Conservation (phyloP, 2,113 vertebrate genomes). For the Corythoichthys haematopterus region DNA sequence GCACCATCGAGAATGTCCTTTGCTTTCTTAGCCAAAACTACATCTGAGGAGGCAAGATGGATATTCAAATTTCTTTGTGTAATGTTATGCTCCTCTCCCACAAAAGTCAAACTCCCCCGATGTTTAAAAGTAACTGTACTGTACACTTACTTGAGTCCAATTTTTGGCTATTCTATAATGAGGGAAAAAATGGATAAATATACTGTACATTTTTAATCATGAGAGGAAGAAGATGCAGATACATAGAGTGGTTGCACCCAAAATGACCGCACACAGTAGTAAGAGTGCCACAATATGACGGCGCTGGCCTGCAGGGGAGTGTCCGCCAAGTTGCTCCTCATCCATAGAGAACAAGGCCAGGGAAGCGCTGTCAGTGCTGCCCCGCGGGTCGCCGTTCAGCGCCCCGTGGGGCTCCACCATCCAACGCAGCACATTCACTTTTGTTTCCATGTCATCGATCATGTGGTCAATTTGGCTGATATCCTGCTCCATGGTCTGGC, state of each 20-base stretch:
- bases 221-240: conserved; percentile 59
- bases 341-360: conserved; percentile 57
- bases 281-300: conserved; percentile 37
- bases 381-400: conserved; percentile 56
- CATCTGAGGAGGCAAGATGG: too few species aligned
- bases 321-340: conserved; percentile 51
- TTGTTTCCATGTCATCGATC: conserved; percentile 72
- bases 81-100: too few species aligned
- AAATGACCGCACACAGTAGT: conserved; percentile 41
- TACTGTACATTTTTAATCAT: conserved; percentile 28
- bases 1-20: too few species aligned
- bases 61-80: too few species aligned
- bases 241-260: conserved; percentile 42
- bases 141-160: background rate
- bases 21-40: too few species aligned
- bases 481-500: conserved; percentile 58
- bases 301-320: conserved; percentile 22
- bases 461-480: conserved; percentile 55
- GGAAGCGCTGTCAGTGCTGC: conserved; percentile 62
- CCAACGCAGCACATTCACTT: conserved; percentile 69
- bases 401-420: conserved; percentile 57
- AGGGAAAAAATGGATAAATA: background rate
- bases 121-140: too few species aligned
- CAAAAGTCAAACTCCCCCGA: too few species aligned
- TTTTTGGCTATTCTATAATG: background rate